Conservation (phyloP, 2,797 vertebrate species). For the Sebastes kiyomatsui region DNA sequence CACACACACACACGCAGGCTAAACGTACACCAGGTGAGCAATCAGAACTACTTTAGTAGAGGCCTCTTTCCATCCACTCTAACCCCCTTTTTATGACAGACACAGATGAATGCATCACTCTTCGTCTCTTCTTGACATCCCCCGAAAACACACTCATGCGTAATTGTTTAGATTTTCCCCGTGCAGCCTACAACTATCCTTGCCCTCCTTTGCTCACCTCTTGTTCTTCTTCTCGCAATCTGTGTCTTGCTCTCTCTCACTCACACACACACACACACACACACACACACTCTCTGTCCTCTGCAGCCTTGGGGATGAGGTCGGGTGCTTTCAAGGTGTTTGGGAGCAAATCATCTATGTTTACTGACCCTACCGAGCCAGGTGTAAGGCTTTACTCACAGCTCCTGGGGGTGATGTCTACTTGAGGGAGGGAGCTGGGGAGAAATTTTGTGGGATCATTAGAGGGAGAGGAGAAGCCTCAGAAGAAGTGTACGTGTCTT, state of each 20-base stretch:
- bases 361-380: conserved; percentile 40
- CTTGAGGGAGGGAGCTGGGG: conserved; percentile 25
- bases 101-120: background rate
- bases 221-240: background rate
- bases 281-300: background rate
- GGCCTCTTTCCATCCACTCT: background rate
- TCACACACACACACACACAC: background rate
- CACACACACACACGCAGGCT: background rate
- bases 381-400: conserved; percentile 55
- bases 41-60: conserved; percentile 20
- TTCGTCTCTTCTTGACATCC: background rate
- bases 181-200: background rate
- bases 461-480: conserved; percentile 23
- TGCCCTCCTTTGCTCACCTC: conserved; percentile 22
- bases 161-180: conserved; percentile 14
- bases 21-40: conserved; percentile 27
- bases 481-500: background rate
- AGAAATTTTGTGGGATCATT: conserved; percentile 61
- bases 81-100: background rate
- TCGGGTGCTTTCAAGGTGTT: conserved; percentile 56
- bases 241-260: background rate
- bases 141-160: background rate
- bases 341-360: conserved; percentile 62
- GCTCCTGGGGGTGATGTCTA: conserved; percentile 52
- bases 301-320: conserved; percentile 27